Evolutionary conservation across 2,113 vertebrate genomes (phyloP), one percentile per base, ranked within the genome.

Genomic region (Pholis gunnellus): DNA sequence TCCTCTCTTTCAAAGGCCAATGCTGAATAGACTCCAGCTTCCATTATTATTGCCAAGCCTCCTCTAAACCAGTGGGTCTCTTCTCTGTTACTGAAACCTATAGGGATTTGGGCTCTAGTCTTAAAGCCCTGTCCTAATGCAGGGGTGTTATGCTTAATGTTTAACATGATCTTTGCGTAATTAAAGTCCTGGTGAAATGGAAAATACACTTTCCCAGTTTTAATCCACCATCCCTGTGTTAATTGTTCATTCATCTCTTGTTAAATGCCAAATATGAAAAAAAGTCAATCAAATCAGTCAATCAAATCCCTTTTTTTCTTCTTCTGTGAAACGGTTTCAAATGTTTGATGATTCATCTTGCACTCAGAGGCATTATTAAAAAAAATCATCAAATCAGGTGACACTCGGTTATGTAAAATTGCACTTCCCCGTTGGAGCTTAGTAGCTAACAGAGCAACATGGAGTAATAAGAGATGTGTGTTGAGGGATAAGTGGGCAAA

Each of bases 1-100:
- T 87, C 67, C 69, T 92, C 85, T 65, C 85, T 72, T 87, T 87
- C 80, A 83, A 75, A 83, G 79, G 18, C 68, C 75, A 50, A 2
- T 0, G 14, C 1, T 83, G 80, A 88, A 90, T 61, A 52, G 80
- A 60, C 64, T 38, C 27, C 72, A 75, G 75, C 73, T 57, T 67
- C 79, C 17, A 73, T 88, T 86, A 78, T 87, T 69, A 59, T 29
- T 52, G 29, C 56, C 56, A 15, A 66, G 56, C n/a, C 9, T 42
- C 70, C 25, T n/a, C 67, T 75, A 64, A 86, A 59, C 59, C 42
- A 60, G 10, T 4, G 5, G 34, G 14, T 63, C 74, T 27, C 1
- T 15, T 25, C 78, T 86, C 48, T 59, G 76, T 71, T n/a, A 66
- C n/a, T 79, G 76, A 50, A 72, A 73, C 67, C 22, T 38, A 52